Percentiles rank a stretch among this genome's conserved stretches.
Evolutionary conservation across 2,797 vertebrate species (phyloP).

Genomic region (Acomys russatus): DNA sequence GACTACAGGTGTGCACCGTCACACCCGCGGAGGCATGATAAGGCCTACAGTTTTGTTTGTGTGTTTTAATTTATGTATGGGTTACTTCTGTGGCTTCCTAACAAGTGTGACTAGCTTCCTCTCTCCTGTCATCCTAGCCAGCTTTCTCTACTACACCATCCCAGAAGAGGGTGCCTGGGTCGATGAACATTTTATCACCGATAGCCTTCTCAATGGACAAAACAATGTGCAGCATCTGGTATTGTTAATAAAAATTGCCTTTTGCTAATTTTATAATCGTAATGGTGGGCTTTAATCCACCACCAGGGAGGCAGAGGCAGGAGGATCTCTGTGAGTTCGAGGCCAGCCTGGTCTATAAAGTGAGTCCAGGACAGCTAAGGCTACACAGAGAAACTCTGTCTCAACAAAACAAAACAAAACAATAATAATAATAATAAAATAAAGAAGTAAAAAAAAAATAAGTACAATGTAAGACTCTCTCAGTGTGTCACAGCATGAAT

Average conservation of each 20-base stretch:
- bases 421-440: too few relatives aligned
- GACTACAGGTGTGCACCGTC: neutral
- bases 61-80: slow-evolving; percentile 58
- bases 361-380: too few relatives aligned
- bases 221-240: neutral
- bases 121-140: slow-evolving; percentile 11
- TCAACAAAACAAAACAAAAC: too few relatives aligned
- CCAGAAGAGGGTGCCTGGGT: slow-evolving; percentile 67
- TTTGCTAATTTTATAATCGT: slow-evolving; percentile 38
- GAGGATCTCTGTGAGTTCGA: too few relatives aligned
- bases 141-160: slow-evolving; percentile 35
- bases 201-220: slow-evolving; percentile 58
- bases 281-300: too few relatives aligned
- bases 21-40: neutral
- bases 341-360: too few relatives aligned
- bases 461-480: neutral
- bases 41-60: slow-evolving; percentile 38
- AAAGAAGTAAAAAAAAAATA: too few relatives aligned
- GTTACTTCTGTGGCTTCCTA: slow-evolving; percentile 63
- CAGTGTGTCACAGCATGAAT: too few relatives aligned
- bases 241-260: slow-evolving; percentile 60
- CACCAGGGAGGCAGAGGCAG: too few relatives aligned
- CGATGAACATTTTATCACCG: slow-evolving; percentile 70
- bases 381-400: too few relatives aligned
- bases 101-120: slow-evolving; percentile 28